Evolutionary conservation across 2,888 invertebrate species (phyloP).

Genomic region (Lepetodrilus schrolli): DNA sequence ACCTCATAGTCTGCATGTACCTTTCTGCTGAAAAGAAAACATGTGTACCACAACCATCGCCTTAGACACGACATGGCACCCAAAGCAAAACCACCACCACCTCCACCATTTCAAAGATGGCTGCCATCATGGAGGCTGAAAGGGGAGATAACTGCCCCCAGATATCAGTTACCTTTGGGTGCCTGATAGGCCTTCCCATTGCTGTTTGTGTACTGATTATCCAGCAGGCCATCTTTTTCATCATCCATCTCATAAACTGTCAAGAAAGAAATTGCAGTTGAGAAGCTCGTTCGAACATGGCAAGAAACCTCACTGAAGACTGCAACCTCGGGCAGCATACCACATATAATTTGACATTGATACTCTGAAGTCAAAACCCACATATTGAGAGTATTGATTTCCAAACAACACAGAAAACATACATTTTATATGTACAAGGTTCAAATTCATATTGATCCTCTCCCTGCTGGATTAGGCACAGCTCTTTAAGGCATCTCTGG

Average conservation of each 20-base stretch:
- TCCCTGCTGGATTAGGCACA: no score
- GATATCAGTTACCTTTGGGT: constrained; percentile 56
- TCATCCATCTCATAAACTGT: constrained; percentile 57
- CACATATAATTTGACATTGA: no score
- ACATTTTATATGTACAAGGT: no score
- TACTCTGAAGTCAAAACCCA: no score
- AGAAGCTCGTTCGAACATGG: not conserved
- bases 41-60: not conserved
- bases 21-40: not conserved
- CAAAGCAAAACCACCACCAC: not conserved
- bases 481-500: no score
- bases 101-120: constrained; percentile 9
- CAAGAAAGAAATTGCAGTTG: constrained; percentile 33
- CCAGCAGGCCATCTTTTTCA: constrained; percentile 55
- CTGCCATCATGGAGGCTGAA: not conserved
- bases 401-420: no score
- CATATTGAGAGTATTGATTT: no score
- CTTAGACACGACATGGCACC: not conserved
- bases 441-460: no score
- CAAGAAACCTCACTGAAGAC: no score
- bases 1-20: not conserved
- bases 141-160: not conserved
- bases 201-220: constrained; percentile 53
- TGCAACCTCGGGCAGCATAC: no score
- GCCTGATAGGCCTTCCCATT: constrained; percentile 64